phyloP scores from a whole-genome alignment of 2,888 invertebrate species.

The Hermaeophaga mercurialis region DNA sequence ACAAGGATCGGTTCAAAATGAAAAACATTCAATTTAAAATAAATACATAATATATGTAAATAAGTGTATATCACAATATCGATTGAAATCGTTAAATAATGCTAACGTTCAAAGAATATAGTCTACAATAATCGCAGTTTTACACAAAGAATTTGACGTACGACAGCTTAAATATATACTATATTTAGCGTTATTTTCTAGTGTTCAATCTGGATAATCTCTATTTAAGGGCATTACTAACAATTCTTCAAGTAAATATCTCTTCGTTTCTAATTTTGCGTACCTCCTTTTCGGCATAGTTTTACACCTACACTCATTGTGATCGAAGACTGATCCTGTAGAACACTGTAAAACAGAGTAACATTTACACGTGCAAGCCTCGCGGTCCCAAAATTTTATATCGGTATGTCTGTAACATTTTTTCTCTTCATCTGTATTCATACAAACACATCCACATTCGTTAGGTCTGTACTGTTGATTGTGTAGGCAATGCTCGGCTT shows the following conservation, averaged over 20 bases:
- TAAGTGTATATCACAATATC: not conserved
- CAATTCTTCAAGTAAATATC: conserved; percentile 9
- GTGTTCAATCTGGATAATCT: no score
- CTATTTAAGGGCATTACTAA: not conserved
- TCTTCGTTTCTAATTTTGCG: conserved; percentile 22
- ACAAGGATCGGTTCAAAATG: no score
- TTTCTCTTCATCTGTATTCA: conserved; percentile 64
- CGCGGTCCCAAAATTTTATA: conserved; percentile 66
- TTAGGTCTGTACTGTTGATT: conserved; percentile 63
- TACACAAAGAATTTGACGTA: no score
- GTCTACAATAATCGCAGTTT: no score
- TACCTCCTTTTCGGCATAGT: conserved; percentile 39
- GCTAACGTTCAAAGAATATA: no score
- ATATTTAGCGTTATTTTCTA: no score
- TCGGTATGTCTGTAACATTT: conserved; percentile 62
- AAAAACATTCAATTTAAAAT: not conserved
- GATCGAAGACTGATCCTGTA: conserved; percentile 66
- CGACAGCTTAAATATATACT: no score
- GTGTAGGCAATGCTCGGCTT: conserved; percentile 64
- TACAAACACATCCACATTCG: conserved; percentile 67
- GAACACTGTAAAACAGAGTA: conserved; percentile 62
- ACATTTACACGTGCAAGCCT: conserved; percentile 66
- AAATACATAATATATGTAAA: conserved; percentile 1
- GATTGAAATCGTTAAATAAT: not conserved
- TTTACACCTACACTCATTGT: conserved; percentile 62